Evolutionary conservation across 2,113 vertebrate species (phyloP).

Genomic region (Lipophrys pholis): DNA sequence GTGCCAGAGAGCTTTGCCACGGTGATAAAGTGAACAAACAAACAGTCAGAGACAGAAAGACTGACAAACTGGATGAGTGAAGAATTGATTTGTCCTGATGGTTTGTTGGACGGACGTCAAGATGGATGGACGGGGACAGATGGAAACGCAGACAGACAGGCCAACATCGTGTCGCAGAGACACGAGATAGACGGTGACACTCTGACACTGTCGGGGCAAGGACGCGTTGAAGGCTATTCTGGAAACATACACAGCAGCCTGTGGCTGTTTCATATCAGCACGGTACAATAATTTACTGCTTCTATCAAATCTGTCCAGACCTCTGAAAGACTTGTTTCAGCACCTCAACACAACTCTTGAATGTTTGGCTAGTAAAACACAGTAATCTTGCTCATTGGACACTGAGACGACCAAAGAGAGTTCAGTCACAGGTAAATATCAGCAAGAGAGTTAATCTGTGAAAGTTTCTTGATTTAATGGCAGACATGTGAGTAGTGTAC

Average conservation of each 20-base stretch:
- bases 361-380: too few species aligned
- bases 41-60: conserved; percentile 58
- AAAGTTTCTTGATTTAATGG: neutral
- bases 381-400: neutral
- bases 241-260: conserved; percentile 1
- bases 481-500: too few species aligned
- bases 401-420: neutral
- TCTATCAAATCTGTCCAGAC: too few species aligned
- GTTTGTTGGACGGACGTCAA: conserved; percentile 56
- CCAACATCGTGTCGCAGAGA: conserved; percentile 26
- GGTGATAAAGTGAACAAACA: conserved; percentile 71
- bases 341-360: too few species aligned
- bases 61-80: conserved; percentile 58
- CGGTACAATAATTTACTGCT: neutral
- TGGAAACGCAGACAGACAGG: conserved; percentile 51
- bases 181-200: conserved; percentile 48
- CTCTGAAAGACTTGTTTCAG: too few species aligned
- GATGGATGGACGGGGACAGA: conserved; percentile 62
- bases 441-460: neutral
- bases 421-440: neutral
- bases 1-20: conserved; percentile 60
- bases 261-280: neutral
- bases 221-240: conserved; percentile 15
- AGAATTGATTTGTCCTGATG: conserved; percentile 64
- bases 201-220: conserved; percentile 33